These are phyloP conservation scores for Cephus spinipes DNA, from an alignment of 2,888 invertebrate genomes.

Conservation along the genomic window DNA sequence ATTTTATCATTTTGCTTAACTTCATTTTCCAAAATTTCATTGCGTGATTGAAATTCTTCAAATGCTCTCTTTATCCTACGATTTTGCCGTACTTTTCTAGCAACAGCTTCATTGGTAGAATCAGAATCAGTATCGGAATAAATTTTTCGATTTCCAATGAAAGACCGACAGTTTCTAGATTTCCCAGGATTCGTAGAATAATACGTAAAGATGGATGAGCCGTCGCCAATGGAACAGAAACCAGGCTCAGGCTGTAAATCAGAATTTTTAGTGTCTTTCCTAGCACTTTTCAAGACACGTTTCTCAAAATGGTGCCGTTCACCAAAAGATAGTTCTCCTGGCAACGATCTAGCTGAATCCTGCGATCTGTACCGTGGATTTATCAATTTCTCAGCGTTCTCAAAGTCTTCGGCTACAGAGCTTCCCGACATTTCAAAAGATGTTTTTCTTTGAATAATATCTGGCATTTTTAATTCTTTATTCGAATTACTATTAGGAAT, in stretches of 20 bases:
- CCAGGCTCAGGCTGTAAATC: background rate
- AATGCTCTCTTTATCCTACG: background rate
- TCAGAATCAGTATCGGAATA: background rate
- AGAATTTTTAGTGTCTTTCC: background rate
- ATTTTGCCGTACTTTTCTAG: background rate
- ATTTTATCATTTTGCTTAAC: background rate
- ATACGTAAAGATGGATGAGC: background rate
- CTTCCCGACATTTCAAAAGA: constrained; percentile 14
- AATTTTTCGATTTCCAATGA: background rate
- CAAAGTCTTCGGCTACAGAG: constrained; percentile 18
- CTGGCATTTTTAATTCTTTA: background rate
- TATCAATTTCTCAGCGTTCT: constrained; percentile 6
- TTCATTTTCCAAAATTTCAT: background rate
- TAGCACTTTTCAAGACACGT: background rate
- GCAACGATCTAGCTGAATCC: background rate
- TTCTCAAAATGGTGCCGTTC: background rate
- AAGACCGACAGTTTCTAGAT: background rate
- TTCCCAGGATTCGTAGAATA: background rate
- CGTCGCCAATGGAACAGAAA: background rate
- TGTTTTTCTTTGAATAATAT: constrained; percentile 16
- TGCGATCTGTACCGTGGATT: background rate
- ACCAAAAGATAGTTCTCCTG: background rate
- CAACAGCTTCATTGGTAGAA: background rate
- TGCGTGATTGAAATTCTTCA: background rate
- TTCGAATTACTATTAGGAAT: background rate